Evolutionary conservation across 2,888 invertebrate genomes (phyloP), one percentile per base, ranked within the genome.

Genomic region (Prosopocoilus inquinatus): DNA sequence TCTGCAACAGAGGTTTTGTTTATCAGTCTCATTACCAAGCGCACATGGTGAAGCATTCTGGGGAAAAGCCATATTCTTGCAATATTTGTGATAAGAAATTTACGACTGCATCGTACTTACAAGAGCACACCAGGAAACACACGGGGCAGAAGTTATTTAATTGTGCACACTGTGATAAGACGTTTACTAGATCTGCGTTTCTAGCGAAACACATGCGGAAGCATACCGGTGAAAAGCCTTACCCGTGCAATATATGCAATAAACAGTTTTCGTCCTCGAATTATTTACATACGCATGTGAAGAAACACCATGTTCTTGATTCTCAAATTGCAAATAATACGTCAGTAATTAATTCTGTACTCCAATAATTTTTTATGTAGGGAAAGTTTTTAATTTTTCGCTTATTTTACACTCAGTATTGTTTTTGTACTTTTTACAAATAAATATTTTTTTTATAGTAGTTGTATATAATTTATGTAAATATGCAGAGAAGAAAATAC

Each of bases 181-280:
- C 74, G 56, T 84, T 83, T 67, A 78, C 81, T 0, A 79, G 82
- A 44, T 78, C 80, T n/a, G 81, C 81, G 8, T 77, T 82, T 48
- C 74, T 83, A 45, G 80, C 79, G 58, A 77, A 74, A 32, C 82
- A 34, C 57, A 55, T 44, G 12, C 41, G 41, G 9, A 41, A 60
- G 15, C 59, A 60, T 39, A 60, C 59, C 2, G 59, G 59, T 1
- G 59, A 60, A 46, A 60, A 60, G 20, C 59, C 59, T 1, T 60
- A 49, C 34, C 55, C 52, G 5, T 60, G 59, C 32, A 47, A 44
- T 36, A 52, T 60, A 39, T 60, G 59, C 34, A 60, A 52, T 52
- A 60, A 60, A 34, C 41, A 50, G 41, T 58, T 57, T 52, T 58
- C 57, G 8, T 60, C 60, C 20, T 60, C 57, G 11, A 57, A 58